Percentiles rank a stretch among this genome's conserved stretches.
Evolutionary conservation across 1,140 invertebrate genomes (phyloP).

Genomic region (Macrosteles quadrilineatus): DNA sequence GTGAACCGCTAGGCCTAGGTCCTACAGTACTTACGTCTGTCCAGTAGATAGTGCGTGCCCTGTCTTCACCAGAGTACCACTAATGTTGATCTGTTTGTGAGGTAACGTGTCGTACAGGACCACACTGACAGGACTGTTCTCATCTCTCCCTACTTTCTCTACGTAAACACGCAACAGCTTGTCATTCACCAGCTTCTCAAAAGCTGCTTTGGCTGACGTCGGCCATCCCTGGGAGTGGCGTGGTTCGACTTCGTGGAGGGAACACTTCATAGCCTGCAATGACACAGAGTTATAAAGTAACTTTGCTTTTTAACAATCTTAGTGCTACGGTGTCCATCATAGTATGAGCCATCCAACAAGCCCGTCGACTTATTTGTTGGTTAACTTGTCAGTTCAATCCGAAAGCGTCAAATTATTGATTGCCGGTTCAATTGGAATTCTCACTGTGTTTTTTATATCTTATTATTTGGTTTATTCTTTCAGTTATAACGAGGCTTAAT

Average conservation of each 20-base stretch:
- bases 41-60: slow-evolving; percentile 39
- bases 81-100: slow-evolving; percentile 41
- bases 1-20: too few relatives aligned
- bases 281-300: too few relatives aligned
- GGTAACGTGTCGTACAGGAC: slow-evolving; percentile 36
- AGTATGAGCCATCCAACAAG: too few relatives aligned
- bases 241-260: slow-evolving; percentile 44
- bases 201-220: slow-evolving; percentile 20
- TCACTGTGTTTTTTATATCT: too few relatives aligned
- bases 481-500: too few relatives aligned
- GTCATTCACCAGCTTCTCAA: slow-evolving; percentile 27
- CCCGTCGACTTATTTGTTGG: too few relatives aligned
- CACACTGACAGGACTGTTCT: slow-evolving; percentile 26
- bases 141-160: neutral
- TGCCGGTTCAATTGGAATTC: too few relatives aligned
- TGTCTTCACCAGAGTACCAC: slow-evolving; percentile 40
- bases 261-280: slow-evolving; percentile 50
- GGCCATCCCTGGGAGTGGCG: slow-evolving; percentile 41
- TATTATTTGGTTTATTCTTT: too few relatives aligned
- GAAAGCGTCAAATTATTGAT: too few relatives aligned
- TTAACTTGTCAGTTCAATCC: too few relatives aligned
- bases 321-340: too few relatives aligned
- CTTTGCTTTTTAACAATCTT: too few relatives aligned
- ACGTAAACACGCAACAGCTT: neutral
- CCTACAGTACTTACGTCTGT: slow-evolving; percentile 42